A percentile compares a stretch with the other conserved stretches of the same genome.
phyloP scores from a whole-genome alignment of 23 tunicate species.

The Phallusia fumigata region DNA sequence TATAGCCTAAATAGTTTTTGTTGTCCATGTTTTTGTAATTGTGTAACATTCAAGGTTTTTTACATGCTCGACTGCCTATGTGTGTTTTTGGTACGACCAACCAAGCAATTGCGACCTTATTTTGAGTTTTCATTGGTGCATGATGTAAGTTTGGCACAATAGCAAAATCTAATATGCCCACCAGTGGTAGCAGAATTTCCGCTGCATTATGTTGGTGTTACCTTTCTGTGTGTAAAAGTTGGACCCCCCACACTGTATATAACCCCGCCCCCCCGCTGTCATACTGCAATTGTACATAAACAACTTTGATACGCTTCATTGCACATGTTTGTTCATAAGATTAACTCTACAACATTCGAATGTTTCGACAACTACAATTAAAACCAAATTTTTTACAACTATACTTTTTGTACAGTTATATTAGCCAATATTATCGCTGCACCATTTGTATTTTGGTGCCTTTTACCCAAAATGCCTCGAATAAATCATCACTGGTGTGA shows the following conservation, averaged over 20 bases:
- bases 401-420: neutral
- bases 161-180: no score
- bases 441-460: neutral
- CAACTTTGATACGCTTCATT: neutral
- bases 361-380: neutral
- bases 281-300: neutral
- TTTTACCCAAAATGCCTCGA: neutral
- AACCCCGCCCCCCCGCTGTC: neutral
- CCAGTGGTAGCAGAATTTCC: no score
- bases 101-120: neutral
- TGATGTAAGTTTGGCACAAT: neutral
- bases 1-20: no score
- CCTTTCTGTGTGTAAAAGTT: neutral
- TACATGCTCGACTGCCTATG: neutral
- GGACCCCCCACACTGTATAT: neutral
- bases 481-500: neutral
- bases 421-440: neutral
- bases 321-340: neutral
- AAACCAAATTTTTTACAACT: neutral
- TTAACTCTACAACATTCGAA: neutral
- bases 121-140: neutral
- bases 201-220: neutral
- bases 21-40: no score
- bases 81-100: slow-evolving; percentile 1
- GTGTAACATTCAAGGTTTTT: no score